Evolutionary conservation across 1,140 invertebrate species (phyloP).

Genomic region (Hetaerina americana): DNA sequence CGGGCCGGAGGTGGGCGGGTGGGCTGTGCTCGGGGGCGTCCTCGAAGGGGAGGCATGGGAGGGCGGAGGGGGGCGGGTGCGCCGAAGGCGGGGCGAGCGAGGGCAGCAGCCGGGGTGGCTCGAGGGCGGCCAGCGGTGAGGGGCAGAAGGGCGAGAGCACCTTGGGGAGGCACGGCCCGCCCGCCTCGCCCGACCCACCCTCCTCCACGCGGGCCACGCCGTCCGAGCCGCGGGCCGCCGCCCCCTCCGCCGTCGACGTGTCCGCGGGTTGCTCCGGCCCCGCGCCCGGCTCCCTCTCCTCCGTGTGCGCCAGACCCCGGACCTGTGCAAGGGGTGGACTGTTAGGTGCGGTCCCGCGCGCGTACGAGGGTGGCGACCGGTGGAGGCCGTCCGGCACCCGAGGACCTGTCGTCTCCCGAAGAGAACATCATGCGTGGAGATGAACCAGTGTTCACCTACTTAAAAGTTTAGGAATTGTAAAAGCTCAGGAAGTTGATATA

Average conservation of each 20-base stretch:
- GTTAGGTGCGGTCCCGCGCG: no score
- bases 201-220: not conserved
- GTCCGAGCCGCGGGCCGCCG: constrained; percentile 23
- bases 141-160: not conserved
- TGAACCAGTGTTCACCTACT: no score
- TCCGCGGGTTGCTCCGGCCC: constrained; percentile 40
- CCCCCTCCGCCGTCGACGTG: constrained; percentile 37
- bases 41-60: constrained; percentile 5
- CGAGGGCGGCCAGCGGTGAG: constrained; percentile 8
- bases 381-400: no score
- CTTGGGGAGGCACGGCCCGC: not conserved
- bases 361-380: no score
- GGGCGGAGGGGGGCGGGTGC: constrained; percentile 10
- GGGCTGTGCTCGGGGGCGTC: constrained; percentile 17
- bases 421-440: no score
- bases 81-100: constrained; percentile 15
- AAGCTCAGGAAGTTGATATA: no score
- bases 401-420: no score
- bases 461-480: no score
- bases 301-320: constrained; percentile 58
- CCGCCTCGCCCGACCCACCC: not conserved
- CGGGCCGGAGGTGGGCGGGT: constrained; percentile 12
- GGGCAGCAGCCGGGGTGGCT: constrained; percentile 10
- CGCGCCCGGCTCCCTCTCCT: constrained; percentile 32
- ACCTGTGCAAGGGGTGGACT: constrained; percentile 28